phyloP scores from a whole-genome alignment of 1,140 invertebrate genomes.

The Saccostrea echinata region DNA sequence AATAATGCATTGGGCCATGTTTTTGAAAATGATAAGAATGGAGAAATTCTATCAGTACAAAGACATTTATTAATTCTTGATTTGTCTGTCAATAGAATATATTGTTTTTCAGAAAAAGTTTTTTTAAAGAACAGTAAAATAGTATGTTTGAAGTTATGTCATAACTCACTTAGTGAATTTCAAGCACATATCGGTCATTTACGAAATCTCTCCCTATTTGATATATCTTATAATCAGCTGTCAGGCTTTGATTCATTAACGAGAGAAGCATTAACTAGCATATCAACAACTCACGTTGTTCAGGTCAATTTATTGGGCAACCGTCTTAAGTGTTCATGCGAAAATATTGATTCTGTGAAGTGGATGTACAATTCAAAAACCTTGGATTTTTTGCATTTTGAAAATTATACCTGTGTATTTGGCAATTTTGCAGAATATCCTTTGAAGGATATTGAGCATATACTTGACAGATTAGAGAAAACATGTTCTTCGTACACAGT shows the following conservation, averaged over 20 bases:
- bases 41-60: neutral
- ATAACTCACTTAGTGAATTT: neutral
- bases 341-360: neutral
- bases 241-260: neutral
- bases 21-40: neutral
- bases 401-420: neutral
- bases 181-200: neutral
- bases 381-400: neutral
- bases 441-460: neutral
- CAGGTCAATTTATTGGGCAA: neutral
- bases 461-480: neutral
- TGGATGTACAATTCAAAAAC: neutral
- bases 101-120: neutral
- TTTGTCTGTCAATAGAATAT: neutral
- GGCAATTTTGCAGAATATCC: neutral
- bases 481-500: neutral
- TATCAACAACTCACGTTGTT: neutral
- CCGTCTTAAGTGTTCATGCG: neutral
- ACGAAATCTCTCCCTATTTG: neutral
- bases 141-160: neutral
- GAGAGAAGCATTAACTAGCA: neutral
- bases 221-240: neutral
- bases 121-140: neutral
- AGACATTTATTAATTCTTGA: neutral
- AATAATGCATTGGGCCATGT: neutral